Conservation (phyloP, 2,113 vertebrate genomes). For the Syrmaticus mikado region DNA sequence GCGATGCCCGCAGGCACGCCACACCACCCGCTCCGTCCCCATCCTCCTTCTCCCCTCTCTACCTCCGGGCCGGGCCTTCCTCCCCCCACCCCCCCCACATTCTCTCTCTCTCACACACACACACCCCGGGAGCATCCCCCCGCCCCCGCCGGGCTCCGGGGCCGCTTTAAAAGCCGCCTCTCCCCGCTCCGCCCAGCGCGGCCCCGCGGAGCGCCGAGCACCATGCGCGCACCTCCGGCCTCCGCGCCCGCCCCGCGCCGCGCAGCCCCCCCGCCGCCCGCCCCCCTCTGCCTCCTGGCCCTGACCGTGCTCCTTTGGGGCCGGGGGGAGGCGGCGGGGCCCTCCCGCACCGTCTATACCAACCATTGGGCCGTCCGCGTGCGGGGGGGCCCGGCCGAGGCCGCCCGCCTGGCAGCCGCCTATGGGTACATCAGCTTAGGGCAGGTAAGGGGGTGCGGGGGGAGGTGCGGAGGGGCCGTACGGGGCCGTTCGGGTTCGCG, state of each 20-base stretch:
- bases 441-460: constrained; percentile 76
- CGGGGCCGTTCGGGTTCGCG: too few species aligned
- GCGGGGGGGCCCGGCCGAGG: constrained; percentile 79
- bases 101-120: too few species aligned
- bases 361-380: constrained; percentile 92
- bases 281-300: background rate
- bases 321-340: constrained; percentile 38
- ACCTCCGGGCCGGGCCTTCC: too few species aligned
- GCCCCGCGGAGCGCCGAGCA: constrained; percentile 37
- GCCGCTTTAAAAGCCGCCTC: constrained; percentile 73
- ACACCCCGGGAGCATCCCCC: constrained; percentile 28
- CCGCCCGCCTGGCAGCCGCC: constrained; percentile 82
- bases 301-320: background rate
- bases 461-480: too few species aligned
- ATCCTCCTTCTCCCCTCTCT: too few species aligned
- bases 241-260: too few species aligned
- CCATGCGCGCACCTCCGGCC: background rate
- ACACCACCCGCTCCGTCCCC: too few species aligned
- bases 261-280: too few species aligned
- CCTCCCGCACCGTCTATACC: constrained; percentile 79
- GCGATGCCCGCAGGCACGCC: too few species aligned
- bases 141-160: constrained; percentile 31
- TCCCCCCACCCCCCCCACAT: too few species aligned
- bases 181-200: constrained; percentile 63
- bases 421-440: constrained; percentile 90